Evolutionary conservation across 2,113 vertebrate species (phyloP), one percentile per base, ranked within the genome.

Genomic region (Tor tambroides): DNA sequence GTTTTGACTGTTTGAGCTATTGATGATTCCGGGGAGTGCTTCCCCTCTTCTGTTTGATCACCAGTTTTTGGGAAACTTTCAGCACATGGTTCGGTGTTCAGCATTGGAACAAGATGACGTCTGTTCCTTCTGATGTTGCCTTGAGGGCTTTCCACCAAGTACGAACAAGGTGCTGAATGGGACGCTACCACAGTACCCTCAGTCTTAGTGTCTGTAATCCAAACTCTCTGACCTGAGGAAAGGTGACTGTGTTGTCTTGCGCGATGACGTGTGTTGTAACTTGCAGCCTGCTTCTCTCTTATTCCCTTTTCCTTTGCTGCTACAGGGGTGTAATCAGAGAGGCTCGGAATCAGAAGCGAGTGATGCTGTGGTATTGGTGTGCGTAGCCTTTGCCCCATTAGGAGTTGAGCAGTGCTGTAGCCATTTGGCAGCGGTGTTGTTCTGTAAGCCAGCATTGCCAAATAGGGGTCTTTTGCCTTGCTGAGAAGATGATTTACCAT

Each of bases 381-480:
- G 21, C 11, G 56, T 61, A 41, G 56, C 61, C 61, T 21, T 30
- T 46, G 11, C 4, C 83, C 78, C 67, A 83, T 85, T 2, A 82
- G 79, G 9, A 88, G 21, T 8, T 88, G 21, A 2, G 43, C 30
- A 10, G 43, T 30, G n/a, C 56, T 75, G 43, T 51, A 77, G 4
- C 78, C 67, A 30, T 79, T 85, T 26, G 65, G 23, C 23, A 88
- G 28, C 2, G 38, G 35, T 23, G 83, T 88, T 11, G 63, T 17
- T 38, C 77, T 75, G 46, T 88, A 76, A 3, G 67, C 26, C 32
- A 41, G 17, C 7, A 81, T 51, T 54, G 69, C 23, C 4, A 79
- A 19, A 12, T 69, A 82, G 14, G 83, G 26, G 11, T 85, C 77
- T 35, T 61, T 7, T 26, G 63, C 23, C 43, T 88, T 88, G 17